A percentile compares a stretch with the other conserved stretches of the same genome.
Conservation (phyloP, 2,797 vertebrate genomes). For the Oceanodroma leucorhoa region DNA sequence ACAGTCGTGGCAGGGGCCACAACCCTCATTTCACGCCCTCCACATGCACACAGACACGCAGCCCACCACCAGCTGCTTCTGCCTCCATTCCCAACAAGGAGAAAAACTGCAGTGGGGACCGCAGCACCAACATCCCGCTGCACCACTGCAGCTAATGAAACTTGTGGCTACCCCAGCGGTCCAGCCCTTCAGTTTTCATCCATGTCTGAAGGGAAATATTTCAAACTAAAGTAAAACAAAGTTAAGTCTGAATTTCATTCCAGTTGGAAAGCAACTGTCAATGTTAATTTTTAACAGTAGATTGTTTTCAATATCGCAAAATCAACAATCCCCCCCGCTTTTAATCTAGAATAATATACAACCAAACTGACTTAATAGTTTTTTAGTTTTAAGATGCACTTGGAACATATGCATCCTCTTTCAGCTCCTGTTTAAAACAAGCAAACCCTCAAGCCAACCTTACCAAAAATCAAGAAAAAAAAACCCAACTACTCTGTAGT, state of each 20-base stretch:
- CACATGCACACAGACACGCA: rapidly evolving
- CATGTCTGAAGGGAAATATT: background rate
- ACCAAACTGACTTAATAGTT: background rate
- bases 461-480: background rate
- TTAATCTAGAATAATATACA: background rate
- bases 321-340: background rate
- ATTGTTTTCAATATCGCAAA: background rate
- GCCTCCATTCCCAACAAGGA: background rate
- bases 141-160: background rate
- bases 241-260: background rate
- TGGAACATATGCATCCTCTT: background rate
- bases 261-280: background rate
- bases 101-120: background rate
- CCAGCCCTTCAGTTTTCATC: background rate
- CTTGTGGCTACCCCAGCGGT: background rate
- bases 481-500: background rate
- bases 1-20: rapidly evolving
- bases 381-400: background rate
- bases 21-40: rapidly evolving
- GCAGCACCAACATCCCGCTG: background rate
- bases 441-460: background rate
- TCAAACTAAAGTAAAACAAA: background rate
- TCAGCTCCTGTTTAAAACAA: background rate
- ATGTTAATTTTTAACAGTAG: background rate
- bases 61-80: background rate